These are phyloP conservation scores for Apteryx owenii DNA, from an alignment of 2,113 vertebrate species.

Conservation along the genomic window DNA sequence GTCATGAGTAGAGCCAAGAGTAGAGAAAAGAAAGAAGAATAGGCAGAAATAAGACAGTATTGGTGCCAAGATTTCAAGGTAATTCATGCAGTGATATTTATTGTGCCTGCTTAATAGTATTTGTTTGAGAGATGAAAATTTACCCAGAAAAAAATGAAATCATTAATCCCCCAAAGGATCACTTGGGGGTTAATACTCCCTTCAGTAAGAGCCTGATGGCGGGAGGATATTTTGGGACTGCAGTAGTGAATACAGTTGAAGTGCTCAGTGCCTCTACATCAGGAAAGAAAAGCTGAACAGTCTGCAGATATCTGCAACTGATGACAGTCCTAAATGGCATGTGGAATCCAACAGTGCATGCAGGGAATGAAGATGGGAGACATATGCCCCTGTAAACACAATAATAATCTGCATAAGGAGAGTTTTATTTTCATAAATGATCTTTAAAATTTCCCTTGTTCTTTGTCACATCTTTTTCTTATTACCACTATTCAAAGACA, in stretches of 20 bases:
- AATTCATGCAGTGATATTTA: background rate
- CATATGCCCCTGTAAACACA: background rate
- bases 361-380: background rate
- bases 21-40: background rate
- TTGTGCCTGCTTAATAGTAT: background rate
- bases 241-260: background rate
- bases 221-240: background rate
- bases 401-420: background rate
- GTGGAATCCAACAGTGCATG: background rate
- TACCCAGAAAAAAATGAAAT: background rate
- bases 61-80: background rate
- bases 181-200: background rate
- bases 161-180: background rate
- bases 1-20: background rate
- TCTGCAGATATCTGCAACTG: background rate
- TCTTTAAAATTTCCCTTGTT: background rate
- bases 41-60: background rate
- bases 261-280: background rate
- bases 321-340: background rate
- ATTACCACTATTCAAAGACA: constrained; percentile 39
- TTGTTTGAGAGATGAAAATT: background rate
- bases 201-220: background rate
- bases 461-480: constrained; percentile 10
- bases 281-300: background rate
- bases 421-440: background rate